Percentiles rank a stretch among this genome's conserved stretches.
Conservation (phyloP, 2,113 vertebrate genomes). For the Rhodinocichla rosea region DNA sequence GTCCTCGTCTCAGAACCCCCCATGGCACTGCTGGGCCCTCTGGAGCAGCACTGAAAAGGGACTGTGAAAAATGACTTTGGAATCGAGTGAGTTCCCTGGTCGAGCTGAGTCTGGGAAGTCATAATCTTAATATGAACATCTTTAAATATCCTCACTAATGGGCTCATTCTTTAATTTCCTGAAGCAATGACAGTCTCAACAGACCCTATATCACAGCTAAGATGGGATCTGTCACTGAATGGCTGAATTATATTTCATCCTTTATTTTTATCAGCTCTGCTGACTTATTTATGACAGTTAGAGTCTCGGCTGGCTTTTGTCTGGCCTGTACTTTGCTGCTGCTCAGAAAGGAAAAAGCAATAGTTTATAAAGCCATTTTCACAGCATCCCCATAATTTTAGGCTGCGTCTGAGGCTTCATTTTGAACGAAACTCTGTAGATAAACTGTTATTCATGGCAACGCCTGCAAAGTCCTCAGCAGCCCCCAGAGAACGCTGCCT, state of each 20-base stretch:
- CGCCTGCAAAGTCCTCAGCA: conserved; percentile 46
- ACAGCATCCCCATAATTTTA: conserved; percentile 45
- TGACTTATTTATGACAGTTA: conserved; percentile 53
- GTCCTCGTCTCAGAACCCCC: fast-evolving
- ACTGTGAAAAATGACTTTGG: neutral
- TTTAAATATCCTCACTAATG: conserved; percentile 56
- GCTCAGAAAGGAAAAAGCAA: conserved; percentile 6
- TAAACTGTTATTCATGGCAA: conserved; percentile 57
- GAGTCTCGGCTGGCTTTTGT: conserved; percentile 18
- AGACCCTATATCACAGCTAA: conserved; percentile 47
- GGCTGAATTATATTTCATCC: conserved; percentile 65
- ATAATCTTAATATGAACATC: conserved; percentile 48
- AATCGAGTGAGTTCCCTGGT: neutral
- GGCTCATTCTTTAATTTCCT: conserved; percentile 70
- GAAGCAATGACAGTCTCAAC: conserved; percentile 54
- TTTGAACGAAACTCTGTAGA: conserved; percentile 40
- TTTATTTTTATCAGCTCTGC: conserved; percentile 54
- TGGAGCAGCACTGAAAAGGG: neutral
- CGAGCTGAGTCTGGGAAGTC: conserved; percentile 1
- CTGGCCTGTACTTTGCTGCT: neutral
- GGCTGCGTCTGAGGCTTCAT: conserved; percentile 36
- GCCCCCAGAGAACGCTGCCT: conserved; percentile 32
- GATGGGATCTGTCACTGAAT: conserved; percentile 48
- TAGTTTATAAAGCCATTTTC: conserved; percentile 57
- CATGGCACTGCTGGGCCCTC: neutral